Evolutionary conservation across 2,888 invertebrate genomes (phyloP).

Genomic region (Abscondita cerata): DNA sequence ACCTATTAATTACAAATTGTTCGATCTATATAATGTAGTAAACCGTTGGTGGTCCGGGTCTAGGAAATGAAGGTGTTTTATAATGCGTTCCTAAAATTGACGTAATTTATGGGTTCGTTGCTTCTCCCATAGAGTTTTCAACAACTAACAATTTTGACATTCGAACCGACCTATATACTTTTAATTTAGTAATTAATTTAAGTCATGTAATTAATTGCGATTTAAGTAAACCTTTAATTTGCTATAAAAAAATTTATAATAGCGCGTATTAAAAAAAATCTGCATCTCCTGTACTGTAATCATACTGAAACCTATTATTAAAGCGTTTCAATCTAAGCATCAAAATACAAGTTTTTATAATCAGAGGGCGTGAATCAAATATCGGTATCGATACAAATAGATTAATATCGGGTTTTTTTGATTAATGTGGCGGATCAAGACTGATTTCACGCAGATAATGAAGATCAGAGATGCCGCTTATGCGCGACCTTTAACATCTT

Average conservation of each 20-base stretch:
- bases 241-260: background rate
- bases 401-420: conserved; percentile 31
- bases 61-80: conserved; percentile 16
- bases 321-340: conserved; percentile 28
- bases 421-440: conserved; percentile 35
- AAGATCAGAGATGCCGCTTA: conserved; percentile 35
- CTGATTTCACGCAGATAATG: conserved; percentile 35
- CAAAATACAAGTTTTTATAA: conserved; percentile 29
- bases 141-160: background rate
- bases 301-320: conserved; percentile 29
- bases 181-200: background rate
- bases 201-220: background rate
- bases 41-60: conserved; percentile 27
- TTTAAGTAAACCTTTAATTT: background rate
- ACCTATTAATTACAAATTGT: conserved; percentile 30
- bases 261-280: background rate
- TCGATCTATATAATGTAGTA: conserved; percentile 28
- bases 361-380: conserved; percentile 32
- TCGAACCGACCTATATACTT: background rate
- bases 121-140: background rate
- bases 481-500: conserved; percentile 30
- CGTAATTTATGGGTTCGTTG: background rate
- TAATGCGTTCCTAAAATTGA: conserved; percentile 5
- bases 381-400: conserved; percentile 36
- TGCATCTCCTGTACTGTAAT: conserved; percentile 19